These are phyloP conservation scores for Nymphalis c-album DNA, from an alignment of 2,888 invertebrate genomes.

Conservation along the genomic window DNA sequence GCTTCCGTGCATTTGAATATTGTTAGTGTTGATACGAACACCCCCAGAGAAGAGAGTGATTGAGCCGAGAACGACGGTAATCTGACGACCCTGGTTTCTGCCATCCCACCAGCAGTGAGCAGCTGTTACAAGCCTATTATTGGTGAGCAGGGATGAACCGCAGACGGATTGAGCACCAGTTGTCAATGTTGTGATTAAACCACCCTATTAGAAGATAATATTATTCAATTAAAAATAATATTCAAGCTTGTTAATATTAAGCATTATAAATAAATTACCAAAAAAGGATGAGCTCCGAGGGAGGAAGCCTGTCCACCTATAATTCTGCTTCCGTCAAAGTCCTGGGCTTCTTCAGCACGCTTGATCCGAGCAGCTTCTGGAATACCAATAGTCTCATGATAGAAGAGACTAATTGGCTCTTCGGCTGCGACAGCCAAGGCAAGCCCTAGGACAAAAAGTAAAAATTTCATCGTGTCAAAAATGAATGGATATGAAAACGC, in stretches of 20 bases:
- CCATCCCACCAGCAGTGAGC: conserved; percentile 38
- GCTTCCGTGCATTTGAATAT: conserved; percentile 27
- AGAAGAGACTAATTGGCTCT: conserved; percentile 27
- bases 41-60: conserved; percentile 35
- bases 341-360: conserved; percentile 43
- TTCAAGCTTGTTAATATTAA: background rate
- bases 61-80: conserved; percentile 38
- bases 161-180: conserved; percentile 32
- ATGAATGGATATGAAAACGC: no score
- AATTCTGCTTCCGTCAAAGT: conserved; percentile 48
- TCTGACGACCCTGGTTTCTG: conserved; percentile 21
- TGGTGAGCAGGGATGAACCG: conserved; percentile 34
- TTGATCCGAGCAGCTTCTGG: conserved; percentile 45
- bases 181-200: conserved; percentile 29
- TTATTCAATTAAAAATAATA: background rate
- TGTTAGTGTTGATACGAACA: conserved; percentile 28
- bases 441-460: conserved; percentile 5
- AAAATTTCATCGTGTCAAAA: conserved; percentile 8
- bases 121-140: conserved; percentile 36
- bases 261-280: conserved; percentile 30
- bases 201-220: conserved; percentile 23
- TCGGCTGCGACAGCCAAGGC: conserved; percentile 4
- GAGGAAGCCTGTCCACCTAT: conserved; percentile 44
- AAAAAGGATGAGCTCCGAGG: conserved; percentile 43
- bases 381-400: conserved; percentile 47